A percentile compares a stretch with the other conserved stretches of the same genome.
Evolutionary conservation across 2,113 vertebrate species (phyloP).

Genomic region (Oryzias celebensis): DNA sequence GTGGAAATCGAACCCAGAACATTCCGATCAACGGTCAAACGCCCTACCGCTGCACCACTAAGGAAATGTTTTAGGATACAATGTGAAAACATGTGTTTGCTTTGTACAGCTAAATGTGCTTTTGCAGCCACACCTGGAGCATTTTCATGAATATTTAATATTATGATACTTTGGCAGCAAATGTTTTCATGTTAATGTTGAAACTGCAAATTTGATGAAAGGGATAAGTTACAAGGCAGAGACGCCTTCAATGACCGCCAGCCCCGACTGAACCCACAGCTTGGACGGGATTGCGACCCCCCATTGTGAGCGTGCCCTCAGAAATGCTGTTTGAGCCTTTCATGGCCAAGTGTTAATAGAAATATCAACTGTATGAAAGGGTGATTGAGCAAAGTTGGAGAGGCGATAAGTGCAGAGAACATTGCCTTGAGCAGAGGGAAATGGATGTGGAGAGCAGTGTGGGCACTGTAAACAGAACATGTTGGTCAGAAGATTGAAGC

Average conservation of each 20-base stretch:
- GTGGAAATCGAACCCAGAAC: no score
- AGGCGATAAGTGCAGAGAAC: slow-evolving; percentile 5
- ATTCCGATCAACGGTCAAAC: no score
- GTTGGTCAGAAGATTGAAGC: slow-evolving; percentile 5
- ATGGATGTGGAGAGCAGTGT: slow-evolving; percentile 10
- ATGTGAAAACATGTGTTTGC: no score
- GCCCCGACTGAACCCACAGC: neutral
- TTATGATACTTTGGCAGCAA: neutral
- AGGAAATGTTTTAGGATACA: no score
- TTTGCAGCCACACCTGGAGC: no score
- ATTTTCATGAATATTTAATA: no score
- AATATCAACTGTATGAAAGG: slow-evolving; percentile 6
- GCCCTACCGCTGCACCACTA: no score
- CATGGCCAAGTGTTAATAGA: slow-evolving; percentile 13
- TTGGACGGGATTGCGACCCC: neutral
- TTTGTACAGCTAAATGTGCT: no score
- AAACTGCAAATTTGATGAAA: neutral
- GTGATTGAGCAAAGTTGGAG: slow-evolving; percentile 10
- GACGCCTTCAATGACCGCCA: neutral
- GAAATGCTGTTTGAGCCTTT: neutral
- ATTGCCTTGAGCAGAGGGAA: slow-evolving; percentile 14
- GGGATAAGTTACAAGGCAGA: neutral
- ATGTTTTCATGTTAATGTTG: rapidly evolving
- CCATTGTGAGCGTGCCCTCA: neutral
- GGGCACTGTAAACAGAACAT: slow-evolving; percentile 2